Conservation (phyloP, 2,888 invertebrate genomes). For the Sminthurinus aureus region DNA sequence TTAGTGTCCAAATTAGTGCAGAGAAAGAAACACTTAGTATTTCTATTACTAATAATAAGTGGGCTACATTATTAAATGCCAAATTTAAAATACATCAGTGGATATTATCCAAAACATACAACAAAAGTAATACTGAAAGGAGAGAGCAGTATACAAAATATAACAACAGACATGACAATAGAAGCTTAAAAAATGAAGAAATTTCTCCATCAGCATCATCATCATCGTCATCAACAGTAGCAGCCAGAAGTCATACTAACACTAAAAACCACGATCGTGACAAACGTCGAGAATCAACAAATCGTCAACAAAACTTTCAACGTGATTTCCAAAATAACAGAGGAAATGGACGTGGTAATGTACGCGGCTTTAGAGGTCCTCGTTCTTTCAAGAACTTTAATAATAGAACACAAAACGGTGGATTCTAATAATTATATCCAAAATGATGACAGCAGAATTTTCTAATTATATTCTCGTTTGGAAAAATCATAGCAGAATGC, state of each 20-base stretch:
- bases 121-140: too few species aligned
- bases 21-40: background rate
- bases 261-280: background rate
- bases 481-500: too few species aligned
- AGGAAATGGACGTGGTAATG: background rate
- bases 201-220: background rate
- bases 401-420: background rate
- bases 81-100: background rate
- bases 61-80: background rate
- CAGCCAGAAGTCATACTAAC: background rate
- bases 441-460: too few species aligned
- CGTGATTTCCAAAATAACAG: background rate
- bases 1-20: background rate
- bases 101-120: background rate
- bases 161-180: too few species aligned
- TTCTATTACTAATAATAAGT: background rate
- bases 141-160: too few species aligned
- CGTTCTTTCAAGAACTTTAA: background rate
- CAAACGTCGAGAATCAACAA: background rate
- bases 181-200: background rate
- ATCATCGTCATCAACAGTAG: too few species aligned
- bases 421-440: too few species aligned
- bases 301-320: background rate
- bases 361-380: background rate
- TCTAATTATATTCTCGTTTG: too few species aligned